Evolutionary conservation across 37 sponge, comb jelly and placozoan species (phyloP).

Genomic region (Petrosia ficiformis): DNA sequence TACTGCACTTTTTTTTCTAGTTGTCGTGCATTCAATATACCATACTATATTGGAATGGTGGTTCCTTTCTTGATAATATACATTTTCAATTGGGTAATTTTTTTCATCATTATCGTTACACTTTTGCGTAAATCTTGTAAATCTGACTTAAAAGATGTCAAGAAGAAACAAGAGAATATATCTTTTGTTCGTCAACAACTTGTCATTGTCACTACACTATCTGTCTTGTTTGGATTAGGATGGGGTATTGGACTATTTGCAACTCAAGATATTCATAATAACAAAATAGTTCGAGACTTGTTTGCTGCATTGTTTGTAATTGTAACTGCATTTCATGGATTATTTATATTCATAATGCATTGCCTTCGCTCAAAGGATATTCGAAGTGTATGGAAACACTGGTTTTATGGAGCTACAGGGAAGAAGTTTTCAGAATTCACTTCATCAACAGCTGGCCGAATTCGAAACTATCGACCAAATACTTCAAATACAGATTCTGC

Average conservation of each 20-base stretch:
- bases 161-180: neutral
- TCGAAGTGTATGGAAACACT: slow-evolving; percentile 23
- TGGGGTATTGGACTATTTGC: slow-evolving; percentile 30
- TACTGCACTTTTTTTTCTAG: neutral
- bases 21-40: neutral
- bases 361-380: slow-evolving; percentile 29
- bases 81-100: slow-evolving; percentile 8
- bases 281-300: neutral
- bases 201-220: slow-evolving; percentile 1
- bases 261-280: neutral
- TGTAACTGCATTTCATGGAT: slow-evolving; percentile 28
- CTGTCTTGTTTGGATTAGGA: slow-evolving; percentile 32
- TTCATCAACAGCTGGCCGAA: neutral
- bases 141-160: neutral
- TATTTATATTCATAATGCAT: slow-evolving; percentile 37
- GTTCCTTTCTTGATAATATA: neutral
- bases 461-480: neutral
- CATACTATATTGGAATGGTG: slow-evolving; percentile 3
- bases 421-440: neutral
- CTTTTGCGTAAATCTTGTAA: neutral
- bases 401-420: slow-evolving; percentile 1
- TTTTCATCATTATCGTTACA: neutral
- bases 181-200: slow-evolving; percentile 8
- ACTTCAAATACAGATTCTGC: too few relatives aligned
- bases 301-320: slow-evolving; percentile 34